A percentile compares a stretch with the other conserved stretches of the same genome.
Evolutionary conservation across 2,797 vertebrate genomes (phyloP).

Genomic region (Gorsachius magnificus): DNA sequence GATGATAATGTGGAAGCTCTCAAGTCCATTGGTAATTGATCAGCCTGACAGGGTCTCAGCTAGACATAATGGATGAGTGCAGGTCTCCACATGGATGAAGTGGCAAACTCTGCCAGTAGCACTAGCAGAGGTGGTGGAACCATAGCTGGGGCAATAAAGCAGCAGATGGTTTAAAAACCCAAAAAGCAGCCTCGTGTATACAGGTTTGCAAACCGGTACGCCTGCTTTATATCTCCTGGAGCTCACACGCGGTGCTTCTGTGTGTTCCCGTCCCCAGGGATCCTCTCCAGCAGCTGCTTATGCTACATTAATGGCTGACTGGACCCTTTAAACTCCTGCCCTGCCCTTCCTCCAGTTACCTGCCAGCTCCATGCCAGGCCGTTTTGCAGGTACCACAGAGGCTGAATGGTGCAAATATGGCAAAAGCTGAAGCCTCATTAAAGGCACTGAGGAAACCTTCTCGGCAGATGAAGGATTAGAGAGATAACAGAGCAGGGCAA

Average conservation of each 20-base stretch:
- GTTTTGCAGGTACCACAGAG: neutral
- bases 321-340: neutral
- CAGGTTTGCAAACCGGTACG: fast-evolving
- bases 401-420: neutral
- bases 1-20: neutral
- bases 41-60: neutral
- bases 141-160: neutral
- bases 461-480: neutral
- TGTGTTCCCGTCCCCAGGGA: fast-evolving
- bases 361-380: neutral
- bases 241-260: neutral
- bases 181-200: neutral
- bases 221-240: neutral
- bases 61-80: fast-evolving
- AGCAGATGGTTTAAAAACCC: neutral
- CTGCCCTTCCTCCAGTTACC: neutral
- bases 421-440: neutral
- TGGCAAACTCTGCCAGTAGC: neutral
- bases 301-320: fast-evolving
- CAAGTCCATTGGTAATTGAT: neutral
- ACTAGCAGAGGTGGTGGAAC: neutral
- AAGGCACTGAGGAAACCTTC: neutral
- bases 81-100: neutral
- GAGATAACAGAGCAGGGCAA: neutral
- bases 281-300: neutral